These are phyloP conservation scores for Cataglyphis cursor DNA, from an alignment of 2,888 invertebrate genomes.

Conservation along the genomic window DNA sequence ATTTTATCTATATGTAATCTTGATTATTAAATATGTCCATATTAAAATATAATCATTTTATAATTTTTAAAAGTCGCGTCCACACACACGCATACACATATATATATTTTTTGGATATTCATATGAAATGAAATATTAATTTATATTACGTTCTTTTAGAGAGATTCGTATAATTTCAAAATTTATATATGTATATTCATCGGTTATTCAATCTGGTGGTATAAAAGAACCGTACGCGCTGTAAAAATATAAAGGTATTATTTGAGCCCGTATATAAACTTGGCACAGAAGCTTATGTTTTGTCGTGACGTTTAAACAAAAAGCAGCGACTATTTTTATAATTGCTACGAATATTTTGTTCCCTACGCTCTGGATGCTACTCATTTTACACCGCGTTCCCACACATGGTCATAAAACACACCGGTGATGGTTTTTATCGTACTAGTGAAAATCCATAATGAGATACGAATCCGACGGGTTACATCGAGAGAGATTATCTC, in stretches of 20 bases:
- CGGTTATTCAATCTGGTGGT: neutral
- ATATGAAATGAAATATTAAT: neutral
- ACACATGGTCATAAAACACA: neutral
- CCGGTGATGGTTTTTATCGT: neutral
- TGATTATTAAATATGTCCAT: neutral
- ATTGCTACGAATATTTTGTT: neutral
- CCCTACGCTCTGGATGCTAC: slow-evolving; percentile 7
- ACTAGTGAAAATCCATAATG: slow-evolving; percentile 14
- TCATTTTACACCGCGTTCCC: neutral
- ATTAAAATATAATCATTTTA: neutral
- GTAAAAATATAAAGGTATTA: slow-evolving; percentile 11
- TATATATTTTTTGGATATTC: neutral
- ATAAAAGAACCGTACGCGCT: neutral
- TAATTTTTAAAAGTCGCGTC: neutral
- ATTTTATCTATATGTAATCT: neutral
- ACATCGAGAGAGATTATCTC: slow-evolving; percentile 30
- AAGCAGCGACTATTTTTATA: neutral
- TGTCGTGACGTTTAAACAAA: neutral
- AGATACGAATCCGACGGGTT: neutral
- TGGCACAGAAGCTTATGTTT: neutral
- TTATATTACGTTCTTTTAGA: neutral
- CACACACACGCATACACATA: neutral
- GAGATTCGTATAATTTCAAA: neutral
- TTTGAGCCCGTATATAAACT: neutral
- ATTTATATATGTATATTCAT: neutral